Conservation (phyloP, 2,888 invertebrate species). For the Tachystola acroxantha region DNA sequence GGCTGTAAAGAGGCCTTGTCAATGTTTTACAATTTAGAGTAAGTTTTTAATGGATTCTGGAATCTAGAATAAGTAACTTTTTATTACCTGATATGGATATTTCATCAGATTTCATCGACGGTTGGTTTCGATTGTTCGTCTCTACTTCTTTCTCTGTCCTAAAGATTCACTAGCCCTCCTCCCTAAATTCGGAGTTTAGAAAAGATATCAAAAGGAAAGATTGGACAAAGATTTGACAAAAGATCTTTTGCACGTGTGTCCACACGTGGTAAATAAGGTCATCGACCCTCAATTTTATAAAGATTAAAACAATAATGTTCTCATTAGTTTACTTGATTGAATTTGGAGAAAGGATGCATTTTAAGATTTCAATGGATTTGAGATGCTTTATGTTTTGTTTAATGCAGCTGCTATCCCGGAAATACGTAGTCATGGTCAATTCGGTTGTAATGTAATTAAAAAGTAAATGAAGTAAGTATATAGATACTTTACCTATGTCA, state of each 20-base stretch:
- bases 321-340: constrained; percentile 38
- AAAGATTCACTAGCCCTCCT: constrained; percentile 44
- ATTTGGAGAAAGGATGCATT: constrained; percentile 24
- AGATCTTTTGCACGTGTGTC: constrained; percentile 54
- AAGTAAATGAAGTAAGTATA: neutral
- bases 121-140: too few relatives aligned
- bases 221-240: constrained; percentile 59
- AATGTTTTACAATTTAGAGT: too few relatives aligned
- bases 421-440: constrained; percentile 25
- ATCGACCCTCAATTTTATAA: constrained; percentile 32
- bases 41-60: too few relatives aligned
- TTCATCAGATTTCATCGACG: too few relatives aligned
- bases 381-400: constrained; percentile 35
- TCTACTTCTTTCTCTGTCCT: constrained; percentile 18
- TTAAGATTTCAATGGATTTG: constrained; percentile 1
- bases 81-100: too few relatives aligned
- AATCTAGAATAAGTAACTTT: too few relatives aligned
- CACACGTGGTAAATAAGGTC: constrained; percentile 56
- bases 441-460: constrained; percentile 11
- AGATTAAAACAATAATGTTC: constrained; percentile 47
- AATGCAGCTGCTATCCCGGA: constrained; percentile 49
- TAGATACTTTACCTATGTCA: too few relatives aligned
- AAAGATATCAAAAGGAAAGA: constrained; percentile 35
- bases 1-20: too few relatives aligned
- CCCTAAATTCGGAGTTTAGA: constrained; percentile 52